Conservation (phyloP, 2,888 invertebrate genomes). For the Rosalia funebris region DNA sequence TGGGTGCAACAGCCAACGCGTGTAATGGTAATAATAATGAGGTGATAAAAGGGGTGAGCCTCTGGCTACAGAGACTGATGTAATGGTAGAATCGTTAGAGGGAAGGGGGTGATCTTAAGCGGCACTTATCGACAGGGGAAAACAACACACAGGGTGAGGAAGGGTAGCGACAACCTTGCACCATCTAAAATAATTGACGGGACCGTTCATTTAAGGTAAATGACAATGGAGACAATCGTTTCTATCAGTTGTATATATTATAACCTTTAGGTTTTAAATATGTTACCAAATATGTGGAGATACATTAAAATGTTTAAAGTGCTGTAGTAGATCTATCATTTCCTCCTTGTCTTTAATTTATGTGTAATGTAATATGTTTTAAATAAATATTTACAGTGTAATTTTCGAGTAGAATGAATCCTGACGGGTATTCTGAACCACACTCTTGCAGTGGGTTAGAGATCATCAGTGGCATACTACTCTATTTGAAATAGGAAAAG, state of each 20-base stretch:
- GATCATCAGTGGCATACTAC: too few relatives aligned
- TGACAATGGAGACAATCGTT: background rate
- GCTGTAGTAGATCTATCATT: background rate
- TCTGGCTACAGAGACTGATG: slow-evolving; percentile 46
- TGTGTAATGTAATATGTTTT: too few relatives aligned
- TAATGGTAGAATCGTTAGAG: slow-evolving; percentile 53
- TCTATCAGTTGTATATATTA: background rate
- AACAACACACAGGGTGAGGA: slow-evolving; percentile 41
- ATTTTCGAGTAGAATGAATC: too few relatives aligned
- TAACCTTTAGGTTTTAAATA: too few relatives aligned
- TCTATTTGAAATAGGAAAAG: too few relatives aligned
- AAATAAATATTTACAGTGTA: too few relatives aligned
- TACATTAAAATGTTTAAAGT: background rate
- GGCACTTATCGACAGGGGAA: slow-evolving; percentile 54
- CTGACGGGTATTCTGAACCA: too few relatives aligned
- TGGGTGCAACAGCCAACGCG: background rate
- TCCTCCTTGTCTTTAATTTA: too few relatives aligned
- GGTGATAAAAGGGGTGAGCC: slow-evolving; percentile 42
- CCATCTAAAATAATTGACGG: slow-evolving; percentile 26
- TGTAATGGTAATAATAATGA: slow-evolving; percentile 24
- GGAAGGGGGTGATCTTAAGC: slow-evolving; percentile 51
- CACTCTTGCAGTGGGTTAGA: too few relatives aligned
- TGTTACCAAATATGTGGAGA: background rate
- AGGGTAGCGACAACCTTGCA: slow-evolving; percentile 51
- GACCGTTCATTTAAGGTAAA: slow-evolving; percentile 1